Conservation (phyloP, 2,113 vertebrate species). For the Entelurus aequoreus region DNA sequence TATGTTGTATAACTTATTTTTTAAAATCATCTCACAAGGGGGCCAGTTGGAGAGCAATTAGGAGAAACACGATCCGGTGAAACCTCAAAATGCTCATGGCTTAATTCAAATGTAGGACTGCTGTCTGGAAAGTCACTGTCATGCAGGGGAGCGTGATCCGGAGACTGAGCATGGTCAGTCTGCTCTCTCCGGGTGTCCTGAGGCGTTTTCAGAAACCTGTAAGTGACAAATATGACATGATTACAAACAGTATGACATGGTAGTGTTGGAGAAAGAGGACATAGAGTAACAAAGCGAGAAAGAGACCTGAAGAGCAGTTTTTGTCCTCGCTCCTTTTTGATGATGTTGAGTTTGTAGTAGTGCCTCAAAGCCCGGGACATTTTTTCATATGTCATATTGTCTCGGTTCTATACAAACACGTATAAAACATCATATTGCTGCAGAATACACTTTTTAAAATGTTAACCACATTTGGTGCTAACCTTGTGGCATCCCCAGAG, state of each 20-base stretch:
- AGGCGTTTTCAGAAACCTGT: slow-evolving; percentile 85
- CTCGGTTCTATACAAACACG: slow-evolving; percentile 72
- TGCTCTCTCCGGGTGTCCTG: slow-evolving; percentile 64
- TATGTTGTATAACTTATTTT: neutral
- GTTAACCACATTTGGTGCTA: slow-evolving; percentile 2
- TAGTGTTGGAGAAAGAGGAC: neutral
- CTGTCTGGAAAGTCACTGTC: slow-evolving; percentile 50
- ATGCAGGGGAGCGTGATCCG: slow-evolving; percentile 45
- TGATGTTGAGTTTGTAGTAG: slow-evolving; percentile 94
- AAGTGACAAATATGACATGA: neutral
- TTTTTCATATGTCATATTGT: slow-evolving; percentile 94
- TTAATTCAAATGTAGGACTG: slow-evolving; percentile 55
- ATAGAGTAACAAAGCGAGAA: neutral
- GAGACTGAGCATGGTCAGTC: slow-evolving; percentile 53
- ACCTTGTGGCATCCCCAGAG: slow-evolving; percentile 96
- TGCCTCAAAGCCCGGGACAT: slow-evolving; percentile 88
- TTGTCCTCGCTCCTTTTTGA: slow-evolving; percentile 87
- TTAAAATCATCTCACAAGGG: slow-evolving; percentile 16
- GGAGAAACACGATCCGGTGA: slow-evolving; percentile 63
- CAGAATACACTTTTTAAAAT: neutral
- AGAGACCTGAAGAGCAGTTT: slow-evolving; percentile 84
- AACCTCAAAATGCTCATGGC: slow-evolving; percentile 66
- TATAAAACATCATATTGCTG: neutral
- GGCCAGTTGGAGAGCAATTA: slow-evolving; percentile 20
- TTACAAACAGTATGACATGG: neutral